These are phyloP conservation scores for Caenorhabditis virilis DNA, from an alignment of 2,888 invertebrate genomes.

Conservation along the genomic window DNA sequence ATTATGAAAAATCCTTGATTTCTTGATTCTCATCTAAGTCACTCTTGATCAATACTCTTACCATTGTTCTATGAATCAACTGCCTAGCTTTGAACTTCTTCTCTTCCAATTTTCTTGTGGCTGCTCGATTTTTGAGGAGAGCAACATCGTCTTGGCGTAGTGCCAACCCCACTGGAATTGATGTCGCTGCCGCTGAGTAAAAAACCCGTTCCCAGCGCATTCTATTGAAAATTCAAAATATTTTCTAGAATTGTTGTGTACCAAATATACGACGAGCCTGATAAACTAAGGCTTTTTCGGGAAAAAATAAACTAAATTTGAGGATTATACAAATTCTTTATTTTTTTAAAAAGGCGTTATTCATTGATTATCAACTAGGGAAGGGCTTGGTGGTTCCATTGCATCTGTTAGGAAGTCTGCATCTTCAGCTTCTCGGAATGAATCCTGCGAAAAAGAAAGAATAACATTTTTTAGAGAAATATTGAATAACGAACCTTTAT, in stretches of 20 bases:
- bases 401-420: constrained; percentile 9
- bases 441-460: neutral
- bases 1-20: no score
- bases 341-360: neutral
- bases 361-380: constrained; percentile 3
- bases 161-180: neutral
- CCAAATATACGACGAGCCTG: neutral
- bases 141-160: no score
- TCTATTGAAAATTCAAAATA: neutral
- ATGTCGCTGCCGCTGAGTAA: neutral
- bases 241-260: neutral
- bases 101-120: neutral
- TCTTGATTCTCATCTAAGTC: no score
- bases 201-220: neutral
- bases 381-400: constrained; percentile 26
- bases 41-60: no score
- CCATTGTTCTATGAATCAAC: constrained; percentile 17
- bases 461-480: no score
- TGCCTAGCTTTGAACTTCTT: constrained; percentile 12
- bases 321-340: neutral
- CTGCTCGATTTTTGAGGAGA: neutral
- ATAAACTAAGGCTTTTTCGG: neutral
- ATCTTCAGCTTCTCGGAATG: constrained; percentile 21
- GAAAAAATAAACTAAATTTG: no score
- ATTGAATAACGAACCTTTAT: no score